Evolutionary conservation across 2,113 vertebrate species (phyloP).

Genomic region (Recurvirostra avosetta): DNA sequence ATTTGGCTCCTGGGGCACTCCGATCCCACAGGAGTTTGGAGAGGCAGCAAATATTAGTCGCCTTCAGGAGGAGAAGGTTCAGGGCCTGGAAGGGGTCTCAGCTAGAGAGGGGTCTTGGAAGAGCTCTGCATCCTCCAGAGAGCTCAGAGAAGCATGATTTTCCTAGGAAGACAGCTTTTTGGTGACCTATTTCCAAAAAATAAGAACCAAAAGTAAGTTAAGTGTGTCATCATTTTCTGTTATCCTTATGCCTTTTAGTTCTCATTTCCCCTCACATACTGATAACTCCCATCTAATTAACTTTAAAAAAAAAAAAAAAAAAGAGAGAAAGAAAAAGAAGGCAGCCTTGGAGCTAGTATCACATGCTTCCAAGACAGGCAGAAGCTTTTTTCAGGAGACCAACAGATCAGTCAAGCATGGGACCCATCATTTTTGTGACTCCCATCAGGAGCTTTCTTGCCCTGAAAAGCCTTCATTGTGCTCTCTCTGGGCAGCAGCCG

Average conservation of each 20-base stretch:
- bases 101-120: neutral
- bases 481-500: neutral
- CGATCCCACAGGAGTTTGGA: neutral
- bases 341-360: neutral
- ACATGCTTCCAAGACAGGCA: neutral
- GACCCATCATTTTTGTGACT: neutral
- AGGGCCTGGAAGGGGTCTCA: neutral
- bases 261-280: neutral
- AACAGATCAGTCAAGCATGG: neutral
- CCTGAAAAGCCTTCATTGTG: conserved; percentile 48
- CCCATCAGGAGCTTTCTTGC: neutral
- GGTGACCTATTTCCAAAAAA: neutral
- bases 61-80: neutral
- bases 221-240: neutral
- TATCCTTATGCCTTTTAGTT: neutral
- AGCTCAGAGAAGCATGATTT: neutral
- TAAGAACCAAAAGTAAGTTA: neutral
- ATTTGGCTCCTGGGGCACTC: neutral
- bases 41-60: neutral
- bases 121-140: neutral
- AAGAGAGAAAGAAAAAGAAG: neutral
- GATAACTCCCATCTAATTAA: neutral
- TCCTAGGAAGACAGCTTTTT: neutral
- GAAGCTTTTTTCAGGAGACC: neutral
- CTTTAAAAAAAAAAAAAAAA: neutral